Conservation (phyloP, 2,797 vertebrate species). For the Intellagama lesueurii region DNA sequence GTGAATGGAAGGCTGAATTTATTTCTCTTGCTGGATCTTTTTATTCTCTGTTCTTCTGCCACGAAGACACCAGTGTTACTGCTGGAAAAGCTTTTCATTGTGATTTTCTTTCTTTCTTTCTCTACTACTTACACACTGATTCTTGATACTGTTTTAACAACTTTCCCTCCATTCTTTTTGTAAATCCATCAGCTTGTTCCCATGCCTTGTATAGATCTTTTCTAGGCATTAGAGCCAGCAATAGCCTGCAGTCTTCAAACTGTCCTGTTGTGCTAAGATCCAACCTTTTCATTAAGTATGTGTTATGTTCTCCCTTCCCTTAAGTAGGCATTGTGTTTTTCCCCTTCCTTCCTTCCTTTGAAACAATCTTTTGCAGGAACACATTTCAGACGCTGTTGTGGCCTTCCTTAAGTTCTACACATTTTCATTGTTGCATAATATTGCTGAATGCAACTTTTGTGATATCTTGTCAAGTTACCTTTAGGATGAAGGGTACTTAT, state of each 20-base stretch:
- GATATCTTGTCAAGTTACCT: neutral
- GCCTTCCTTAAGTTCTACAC: neutral
- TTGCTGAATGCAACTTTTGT: neutral
- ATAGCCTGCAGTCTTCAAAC: slow-evolving; percentile 7
- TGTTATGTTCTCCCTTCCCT: too few species aligned
- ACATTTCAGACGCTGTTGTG: neutral
- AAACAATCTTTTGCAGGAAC: neutral
- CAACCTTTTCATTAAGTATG: neutral
- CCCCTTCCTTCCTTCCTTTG: neutral
- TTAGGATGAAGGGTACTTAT: neutral
- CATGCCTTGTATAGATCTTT: neutral
- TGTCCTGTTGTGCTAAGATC: neutral
- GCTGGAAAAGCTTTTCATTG: neutral
- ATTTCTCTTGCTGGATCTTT: neutral
- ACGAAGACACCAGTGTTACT: slow-evolving; percentile 15
- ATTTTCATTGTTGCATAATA: neutral
- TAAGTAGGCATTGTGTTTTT: neutral
- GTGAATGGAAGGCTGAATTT: neutral
- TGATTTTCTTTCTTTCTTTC: slow-evolving; percentile 31
- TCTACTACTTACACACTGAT: neutral
- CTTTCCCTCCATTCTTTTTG: neutral
- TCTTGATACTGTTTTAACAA: neutral
- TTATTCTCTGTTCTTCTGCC: neutral
- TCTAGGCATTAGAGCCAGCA: neutral
- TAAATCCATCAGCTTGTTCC: neutral